Conservation (phyloP, 2,888 invertebrate species). For the Acanthoscelides obtectus region DNA sequence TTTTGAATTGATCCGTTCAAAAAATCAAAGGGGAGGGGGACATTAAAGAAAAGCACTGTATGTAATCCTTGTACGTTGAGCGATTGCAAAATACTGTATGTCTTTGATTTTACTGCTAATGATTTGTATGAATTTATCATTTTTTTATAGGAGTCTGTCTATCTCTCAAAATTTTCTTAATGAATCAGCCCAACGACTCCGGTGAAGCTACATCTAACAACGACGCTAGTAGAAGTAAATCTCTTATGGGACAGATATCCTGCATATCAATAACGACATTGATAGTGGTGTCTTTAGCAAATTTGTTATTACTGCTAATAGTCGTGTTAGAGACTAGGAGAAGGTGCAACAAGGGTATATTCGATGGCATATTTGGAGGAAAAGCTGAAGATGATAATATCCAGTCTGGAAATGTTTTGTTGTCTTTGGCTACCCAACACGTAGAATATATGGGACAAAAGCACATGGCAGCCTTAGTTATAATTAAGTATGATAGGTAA, state of each 20-base stretch:
- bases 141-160: background rate
- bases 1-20: no score
- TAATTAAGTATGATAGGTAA: conserved; percentile 13
- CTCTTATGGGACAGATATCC: conserved; percentile 17
- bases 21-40: no score
- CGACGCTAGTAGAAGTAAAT: background rate
- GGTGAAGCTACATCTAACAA: background rate
- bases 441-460: conserved; percentile 5
- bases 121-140: no score
- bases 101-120: no score
- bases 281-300: conserved; percentile 27
- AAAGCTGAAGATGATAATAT: background rate
- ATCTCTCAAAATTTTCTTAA: background rate
- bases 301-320: conserved; percentile 26
- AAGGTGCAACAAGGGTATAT: conserved; percentile 16
- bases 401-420: conserved; percentile 3
- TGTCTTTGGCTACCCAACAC: conserved; percentile 6
- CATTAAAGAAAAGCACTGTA: no score
- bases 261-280: conserved; percentile 28
- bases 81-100: no score
- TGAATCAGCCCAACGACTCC: background rate
- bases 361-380: conserved; percentile 1
- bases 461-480: conserved; percentile 15
- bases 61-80: no score
- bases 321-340: conserved; percentile 24